Evolutionary conservation across 2,888 invertebrate genomes (phyloP).

Genomic region (Nebria salina): DNA sequence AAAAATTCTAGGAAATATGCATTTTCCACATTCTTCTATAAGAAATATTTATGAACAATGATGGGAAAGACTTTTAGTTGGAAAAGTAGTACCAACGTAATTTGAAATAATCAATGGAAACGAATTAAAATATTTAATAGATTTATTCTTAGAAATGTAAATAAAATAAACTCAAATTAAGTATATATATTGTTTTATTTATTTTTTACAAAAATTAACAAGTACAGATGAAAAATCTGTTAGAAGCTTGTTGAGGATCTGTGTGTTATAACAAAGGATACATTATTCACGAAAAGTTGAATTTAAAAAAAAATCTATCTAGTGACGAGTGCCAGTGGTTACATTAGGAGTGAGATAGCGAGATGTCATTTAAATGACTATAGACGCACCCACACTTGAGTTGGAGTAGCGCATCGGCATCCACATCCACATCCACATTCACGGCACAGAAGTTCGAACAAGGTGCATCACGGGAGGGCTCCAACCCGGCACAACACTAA

Average conservation of each 20-base stretch:
- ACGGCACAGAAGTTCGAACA: conserved; percentile 1
- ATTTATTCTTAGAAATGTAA: too few species aligned
- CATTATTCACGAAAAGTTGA: not conserved
- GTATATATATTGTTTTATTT: not conserved
- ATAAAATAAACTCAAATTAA: not conserved
- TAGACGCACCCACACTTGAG: not conserved
- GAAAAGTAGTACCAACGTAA: too few species aligned
- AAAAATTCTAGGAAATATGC: too few species aligned
- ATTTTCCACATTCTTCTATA: too few species aligned
- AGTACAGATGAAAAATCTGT: too few species aligned
- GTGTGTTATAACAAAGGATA: not conserved
- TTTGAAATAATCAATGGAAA: too few species aligned
- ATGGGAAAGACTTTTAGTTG: too few species aligned
- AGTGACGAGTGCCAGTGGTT: not conserved
- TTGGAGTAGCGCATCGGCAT: not conserved
- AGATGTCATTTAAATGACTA: not conserved
- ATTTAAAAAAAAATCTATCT: not conserved
- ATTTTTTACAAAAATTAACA: too few species aligned
- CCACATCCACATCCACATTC: not conserved
- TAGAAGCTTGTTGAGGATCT: too few species aligned
- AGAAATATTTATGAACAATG: too few species aligned
- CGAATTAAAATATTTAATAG: too few species aligned
- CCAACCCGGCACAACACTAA: not conserved
- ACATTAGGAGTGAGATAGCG: not conserved
- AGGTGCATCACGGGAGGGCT: not conserved